These are phyloP conservation scores for Furnarius figulus DNA, from an alignment of 2,113 vertebrate species.

Conservation along the genomic window DNA sequence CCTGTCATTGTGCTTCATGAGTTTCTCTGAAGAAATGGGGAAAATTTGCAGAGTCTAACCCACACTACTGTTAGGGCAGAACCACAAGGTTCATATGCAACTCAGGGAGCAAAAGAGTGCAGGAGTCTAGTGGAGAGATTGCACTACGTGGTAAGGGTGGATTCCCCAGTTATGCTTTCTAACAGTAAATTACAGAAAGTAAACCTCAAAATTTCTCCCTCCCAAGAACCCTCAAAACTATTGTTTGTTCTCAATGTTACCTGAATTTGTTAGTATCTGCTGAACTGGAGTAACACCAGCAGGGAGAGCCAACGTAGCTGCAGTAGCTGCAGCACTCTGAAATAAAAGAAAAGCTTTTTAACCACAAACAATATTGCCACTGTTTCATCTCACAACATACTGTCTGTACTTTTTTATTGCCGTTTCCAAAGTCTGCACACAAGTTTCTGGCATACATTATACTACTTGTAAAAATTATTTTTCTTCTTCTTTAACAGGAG, in stretches of 20 bases:
- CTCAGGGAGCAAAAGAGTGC: background rate
- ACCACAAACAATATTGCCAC: background rate
- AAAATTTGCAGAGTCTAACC: background rate
- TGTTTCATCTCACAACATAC: background rate
- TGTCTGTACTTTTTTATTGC: background rate
- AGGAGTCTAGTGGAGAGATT: background rate
- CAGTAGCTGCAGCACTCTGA: constrained; percentile 97
- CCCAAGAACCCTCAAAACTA: background rate
- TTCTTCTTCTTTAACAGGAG: background rate
- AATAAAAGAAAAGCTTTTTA: constrained; percentile 33
- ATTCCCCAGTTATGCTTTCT: background rate
- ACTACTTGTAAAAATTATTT: background rate
- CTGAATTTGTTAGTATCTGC: constrained; percentile 93
- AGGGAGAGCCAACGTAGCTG: constrained; percentile 92
- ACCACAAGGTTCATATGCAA: background rate
- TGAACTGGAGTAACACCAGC: constrained; percentile 92
- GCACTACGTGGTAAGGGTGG: background rate
- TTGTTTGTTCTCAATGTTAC: constrained; percentile 58
- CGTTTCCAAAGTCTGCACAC: background rate
- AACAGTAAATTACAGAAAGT: background rate
- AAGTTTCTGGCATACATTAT: background rate
- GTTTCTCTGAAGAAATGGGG: background rate
- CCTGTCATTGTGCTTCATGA: background rate
- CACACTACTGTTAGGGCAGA: background rate
- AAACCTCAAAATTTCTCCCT: background rate